Base-by-base conservation (phyloP, 35 echinoderm and acorn worm species). In the Heliocidaris tuberculata region DNA sequence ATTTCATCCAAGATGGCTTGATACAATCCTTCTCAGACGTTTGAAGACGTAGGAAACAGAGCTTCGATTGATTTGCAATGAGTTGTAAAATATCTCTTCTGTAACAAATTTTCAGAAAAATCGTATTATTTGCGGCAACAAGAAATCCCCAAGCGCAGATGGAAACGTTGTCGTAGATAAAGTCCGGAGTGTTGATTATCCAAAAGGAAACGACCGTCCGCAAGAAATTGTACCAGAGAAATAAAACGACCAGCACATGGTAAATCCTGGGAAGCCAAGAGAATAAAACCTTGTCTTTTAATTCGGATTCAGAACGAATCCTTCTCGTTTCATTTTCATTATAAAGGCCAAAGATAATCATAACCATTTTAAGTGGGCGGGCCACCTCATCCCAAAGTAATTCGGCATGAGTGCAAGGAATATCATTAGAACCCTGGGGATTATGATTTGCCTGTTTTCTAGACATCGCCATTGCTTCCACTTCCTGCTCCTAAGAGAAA, bases 321-420 rank as follows among this genome's bases (percentile, higher is more conserved):
- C 30, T 35, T 29, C 31, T 9, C 27, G 31, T 32, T 42, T 9
- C 13, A 2, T 21, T 88, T 27, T 88, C 86, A 32, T 88, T 24
- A 29, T 88, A 88, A 32, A 88, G 31, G 86, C 86, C 86, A 9
- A 88, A 88, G 47, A 88, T 31, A 12, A 19, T 88, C 86, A 88
- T 88, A 24, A 48, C 15, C 30, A 88, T 35, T 48, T 42, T 48
- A 32, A 88, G 47, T 17, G 86, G 86, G 5, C 86, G 86, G 27
- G 86, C 31, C 15, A 88, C 47, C 15, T 32, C 86, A 32, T 48
- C 47, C 86, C 86, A 88, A 31, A 88, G 86, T 29, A 88, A 17
- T 42, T 32, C 86, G 31, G 31, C n/a, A 88, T 70, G 6, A 27
- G 1, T 17, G 24, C 1, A 4, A 70, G 60, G 60, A 70, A 19